Percentiles rank a stretch among this genome's conserved stretches.
These are phyloP conservation scores for Palaemon carinicauda DNA, from an alignment of 1,140 invertebrate species.

Conservation along the genomic window DNA sequence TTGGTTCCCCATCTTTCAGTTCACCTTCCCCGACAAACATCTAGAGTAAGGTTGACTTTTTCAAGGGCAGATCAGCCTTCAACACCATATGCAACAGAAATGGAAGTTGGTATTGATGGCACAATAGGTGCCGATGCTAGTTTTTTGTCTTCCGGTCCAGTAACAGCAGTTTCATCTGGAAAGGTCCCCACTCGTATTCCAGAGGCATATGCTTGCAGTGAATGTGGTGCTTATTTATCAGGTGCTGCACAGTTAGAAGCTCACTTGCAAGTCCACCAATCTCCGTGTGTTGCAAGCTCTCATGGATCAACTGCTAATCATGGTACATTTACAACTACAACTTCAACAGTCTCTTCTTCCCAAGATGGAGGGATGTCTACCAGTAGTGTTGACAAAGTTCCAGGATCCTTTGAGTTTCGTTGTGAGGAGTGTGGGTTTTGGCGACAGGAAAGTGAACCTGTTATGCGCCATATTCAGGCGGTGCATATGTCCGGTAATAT, in stretches of 20 bases:
- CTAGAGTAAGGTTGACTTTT: slow-evolving; percentile 31
- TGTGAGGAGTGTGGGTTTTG: slow-evolving; percentile 59
- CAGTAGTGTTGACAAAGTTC: not conserved
- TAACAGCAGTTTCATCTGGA: not conserved
- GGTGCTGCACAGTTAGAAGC: slow-evolving; percentile 50
- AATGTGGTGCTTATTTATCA: slow-evolving; percentile 40
- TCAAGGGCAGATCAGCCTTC: slow-evolving; percentile 14
- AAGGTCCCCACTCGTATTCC: slow-evolving; percentile 1
- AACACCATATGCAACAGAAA: slow-evolving; percentile 15
- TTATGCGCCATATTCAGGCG: slow-evolving; percentile 57
- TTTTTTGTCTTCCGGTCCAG: not conserved
- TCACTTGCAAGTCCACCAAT: slow-evolving; percentile 39
- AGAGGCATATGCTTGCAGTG: slow-evolving; percentile 50
- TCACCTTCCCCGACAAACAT: slow-evolving; percentile 20
- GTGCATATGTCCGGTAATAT: slow-evolving; percentile 59
- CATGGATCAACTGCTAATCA: not conserved
- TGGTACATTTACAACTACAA: not conserved
- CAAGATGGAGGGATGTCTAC: not conserved
- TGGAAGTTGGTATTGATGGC: slow-evolving; percentile 35
- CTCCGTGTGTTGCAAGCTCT: not conserved
- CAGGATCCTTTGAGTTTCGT: slow-evolving; percentile 49
- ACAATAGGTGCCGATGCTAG: not conserved
- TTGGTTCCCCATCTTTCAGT: slow-evolving; percentile 26
- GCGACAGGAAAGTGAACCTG: slow-evolving; percentile 46
- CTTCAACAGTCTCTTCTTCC: not conserved